Base-by-base conservation (phyloP, 1,140 invertebrate genomes). In the Whitmania pigra region DNA sequence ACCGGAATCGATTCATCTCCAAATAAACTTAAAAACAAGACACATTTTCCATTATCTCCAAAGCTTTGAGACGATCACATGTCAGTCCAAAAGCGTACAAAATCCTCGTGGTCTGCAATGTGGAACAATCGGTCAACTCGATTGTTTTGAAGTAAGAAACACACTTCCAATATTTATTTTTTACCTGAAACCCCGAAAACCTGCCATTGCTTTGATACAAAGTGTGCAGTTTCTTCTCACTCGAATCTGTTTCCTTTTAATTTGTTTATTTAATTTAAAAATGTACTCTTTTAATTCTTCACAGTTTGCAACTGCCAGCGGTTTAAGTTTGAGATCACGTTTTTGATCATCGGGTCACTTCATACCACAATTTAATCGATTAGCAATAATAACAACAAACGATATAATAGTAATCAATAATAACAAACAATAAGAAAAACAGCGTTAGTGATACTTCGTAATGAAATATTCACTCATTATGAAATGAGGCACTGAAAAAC, bases 41-140 rank as follows among this genome's bases (percentile, higher is more conserved):
- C 18, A 63, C 57, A 63, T 63, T 22, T 63, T 63, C 57, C 15
- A 63, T 25, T 31, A 63, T 13, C 18, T 63, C 57, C 57, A 63
- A 31, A 63, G 57, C 57, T 15, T 63, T 63, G 22, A 63, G 29
- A 22, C 57, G 22, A 31, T 63, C 57, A 63, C 57, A 63, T 15
- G 57, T 63, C 22, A 25, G 22, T 22, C 22, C 22, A 63, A 63
- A 25, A 63, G 57, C 57, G 18, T 63, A 63, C 15, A 63, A 63
- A 25, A 63, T 63, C 11, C 29, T 63, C 29, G 29, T 31, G 11
- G 11, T 31, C 57, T 63, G 57, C 2, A 63, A 63, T 63, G 29
- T 25, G 57, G 2, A 63, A 22, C 22, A 25, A 63, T 15, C 11
- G 22, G 57, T n/a, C 27, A n/a, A n/a, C n/a, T n/a, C n/a, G 31